Percentiles rank a stretch among this genome's conserved stretches.
Conservation (phyloP, 1,140 invertebrate genomes). For the Neotoxoptera formosana region DNA sequence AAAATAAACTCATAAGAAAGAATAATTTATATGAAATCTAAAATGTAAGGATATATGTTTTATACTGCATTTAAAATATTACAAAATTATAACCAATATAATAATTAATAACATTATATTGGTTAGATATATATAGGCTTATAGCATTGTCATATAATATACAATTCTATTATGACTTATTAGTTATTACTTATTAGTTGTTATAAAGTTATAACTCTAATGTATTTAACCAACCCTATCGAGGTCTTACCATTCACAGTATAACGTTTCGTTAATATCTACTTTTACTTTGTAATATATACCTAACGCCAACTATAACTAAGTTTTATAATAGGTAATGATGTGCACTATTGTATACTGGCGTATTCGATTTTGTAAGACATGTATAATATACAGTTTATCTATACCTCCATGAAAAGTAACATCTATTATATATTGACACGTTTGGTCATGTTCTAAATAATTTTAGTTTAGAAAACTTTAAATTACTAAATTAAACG, state of each 20-base stretch:
- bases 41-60: no score
- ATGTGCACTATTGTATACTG: slow-evolving; percentile 42
- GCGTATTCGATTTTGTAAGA: slow-evolving; percentile 5
- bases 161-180: background rate
- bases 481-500: background rate
- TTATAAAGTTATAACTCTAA: background rate
- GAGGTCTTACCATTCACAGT: slow-evolving; percentile 31
- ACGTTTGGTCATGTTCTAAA: background rate
- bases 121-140: background rate
- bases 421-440: slow-evolving; percentile 16
- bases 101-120: background rate
- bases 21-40: no score
- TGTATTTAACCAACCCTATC: slow-evolving; percentile 37
- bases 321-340: slow-evolving; percentile 8
- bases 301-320: background rate
- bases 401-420: background rate
- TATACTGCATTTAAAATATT: no score
- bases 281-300: slow-evolving; percentile 45
- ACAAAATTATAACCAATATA: no score
- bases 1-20: no score
- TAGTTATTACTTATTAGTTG: no score
- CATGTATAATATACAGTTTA: background rate
- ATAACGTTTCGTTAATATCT: background rate
- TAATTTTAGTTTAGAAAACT: background rate
- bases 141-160: background rate